A percentile compares a stretch with the other conserved stretches of the same genome.
Evolutionary conservation across 2,797 vertebrate genomes (phyloP).

Genomic region (Xyrichtys novacula): DNA sequence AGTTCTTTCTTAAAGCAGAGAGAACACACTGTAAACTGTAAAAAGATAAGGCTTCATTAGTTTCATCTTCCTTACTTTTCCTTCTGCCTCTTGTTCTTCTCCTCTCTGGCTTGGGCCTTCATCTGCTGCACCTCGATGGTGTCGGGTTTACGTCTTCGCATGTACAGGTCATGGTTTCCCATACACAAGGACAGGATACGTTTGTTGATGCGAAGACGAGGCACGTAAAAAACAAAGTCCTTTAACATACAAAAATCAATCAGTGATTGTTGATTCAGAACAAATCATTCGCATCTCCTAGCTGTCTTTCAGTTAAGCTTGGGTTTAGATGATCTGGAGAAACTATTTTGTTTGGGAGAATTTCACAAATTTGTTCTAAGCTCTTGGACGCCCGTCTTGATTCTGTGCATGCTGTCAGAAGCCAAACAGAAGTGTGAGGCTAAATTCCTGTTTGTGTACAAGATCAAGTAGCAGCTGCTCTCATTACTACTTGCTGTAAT

Average conservation of each 20-base stretch:
- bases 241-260: slow-evolving; percentile 63
- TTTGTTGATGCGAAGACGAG: slow-evolving; percentile 97
- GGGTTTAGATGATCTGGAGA: slow-evolving; percentile 14
- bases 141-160: slow-evolving; percentile 96
- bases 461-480: slow-evolving; percentile 59
- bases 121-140: slow-evolving; percentile 99
- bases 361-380: slow-evolving; percentile 15
- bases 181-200: slow-evolving; percentile 96
- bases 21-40: slow-evolving; percentile 75
- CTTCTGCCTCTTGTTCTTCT: slow-evolving; percentile 97
- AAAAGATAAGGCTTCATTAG: slow-evolving; percentile 29
- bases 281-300: slow-evolving; percentile 2
- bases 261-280: slow-evolving; percentile 12
- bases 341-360: slow-evolving; percentile 22
- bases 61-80: slow-evolving; percentile 86
- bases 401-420: slow-evolving; percentile 37
- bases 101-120: slow-evolving; percentile 97
- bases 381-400: slow-evolving; percentile 29
- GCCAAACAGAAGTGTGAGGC: slow-evolving; percentile 31
- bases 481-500: slow-evolving; percentile 44
- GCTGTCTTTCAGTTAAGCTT: slow-evolving; percentile 15
- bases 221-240: slow-evolving; percentile 98
- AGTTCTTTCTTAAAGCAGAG: slow-evolving; percentile 68
- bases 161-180: slow-evolving; percentile 98
- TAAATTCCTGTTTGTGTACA: slow-evolving; percentile 52